Conservation (phyloP, 2,888 invertebrate species). For the Aphodius granarius region DNA sequence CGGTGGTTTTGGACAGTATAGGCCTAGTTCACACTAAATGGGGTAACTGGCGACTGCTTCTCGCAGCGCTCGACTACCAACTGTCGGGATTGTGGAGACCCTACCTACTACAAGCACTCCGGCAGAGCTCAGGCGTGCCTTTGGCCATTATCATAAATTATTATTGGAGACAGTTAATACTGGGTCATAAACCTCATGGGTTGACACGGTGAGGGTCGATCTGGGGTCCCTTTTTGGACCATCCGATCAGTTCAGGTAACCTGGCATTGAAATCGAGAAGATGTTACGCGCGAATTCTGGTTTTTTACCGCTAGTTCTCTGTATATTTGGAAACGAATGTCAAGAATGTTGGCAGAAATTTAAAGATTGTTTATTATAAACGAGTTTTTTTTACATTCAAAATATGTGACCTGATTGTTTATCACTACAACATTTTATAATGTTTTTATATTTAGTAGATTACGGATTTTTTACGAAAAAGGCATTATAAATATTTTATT, state of each 20-base stretch:
- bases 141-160: conserved; percentile 60
- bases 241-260: background rate
- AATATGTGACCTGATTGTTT: too few species aligned
- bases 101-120: conserved; percentile 30
- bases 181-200: conserved; percentile 54
- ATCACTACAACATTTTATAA: too few species aligned
- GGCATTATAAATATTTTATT: too few species aligned
- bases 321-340: background rate
- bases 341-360: too few species aligned
- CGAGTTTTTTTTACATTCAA: too few species aligned
- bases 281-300: background rate
- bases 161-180: conserved; percentile 63
- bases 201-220: conserved; percentile 38
- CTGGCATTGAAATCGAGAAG: background rate
- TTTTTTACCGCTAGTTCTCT: background rate
- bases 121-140: conserved; percentile 40
- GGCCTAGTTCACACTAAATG: too few species aligned
- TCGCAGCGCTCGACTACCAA: conserved; percentile 50
- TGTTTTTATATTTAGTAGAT: too few species aligned
- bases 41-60: conserved; percentile 44
- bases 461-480: too few species aligned
- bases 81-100: conserved; percentile 48
- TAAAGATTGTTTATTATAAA: too few species aligned
- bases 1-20: background rate
- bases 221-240: conserved; percentile 19